These are phyloP conservation scores for Cherax destructor DNA, from an alignment of 1,140 invertebrate species.

Conservation along the genomic window DNA sequence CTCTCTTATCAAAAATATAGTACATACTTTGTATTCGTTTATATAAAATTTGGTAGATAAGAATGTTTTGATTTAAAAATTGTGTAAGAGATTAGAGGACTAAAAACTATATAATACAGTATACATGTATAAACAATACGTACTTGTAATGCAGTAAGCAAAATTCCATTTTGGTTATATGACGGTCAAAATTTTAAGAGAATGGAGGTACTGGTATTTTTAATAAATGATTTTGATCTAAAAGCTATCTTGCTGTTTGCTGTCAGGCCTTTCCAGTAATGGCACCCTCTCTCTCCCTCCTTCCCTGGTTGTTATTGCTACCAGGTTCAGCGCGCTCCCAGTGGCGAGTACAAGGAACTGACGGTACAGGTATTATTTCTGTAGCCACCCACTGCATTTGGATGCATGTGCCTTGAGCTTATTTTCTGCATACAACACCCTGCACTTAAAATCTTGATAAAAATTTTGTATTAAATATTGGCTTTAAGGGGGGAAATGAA, in stretches of 20 bases:
- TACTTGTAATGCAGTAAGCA: no score
- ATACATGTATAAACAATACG: no score
- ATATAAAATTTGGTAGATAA: no score
- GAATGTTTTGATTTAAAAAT: no score
- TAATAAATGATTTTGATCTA: not conserved
- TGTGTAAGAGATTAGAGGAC: no score
- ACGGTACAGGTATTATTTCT: slow-evolving; percentile 47
- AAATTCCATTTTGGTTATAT: not conserved
- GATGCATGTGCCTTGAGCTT: not conserved
- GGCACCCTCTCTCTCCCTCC: not conserved
- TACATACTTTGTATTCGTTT: no score
- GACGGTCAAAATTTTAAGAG: not conserved
- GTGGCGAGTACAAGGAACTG: slow-evolving; percentile 63
- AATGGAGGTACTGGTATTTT: not conserved
- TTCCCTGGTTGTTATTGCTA: slow-evolving; percentile 28
- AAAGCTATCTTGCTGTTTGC: not conserved
- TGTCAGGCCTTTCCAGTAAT: slow-evolving; percentile 12
- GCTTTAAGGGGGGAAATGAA: not conserved
- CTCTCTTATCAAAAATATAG: no score
- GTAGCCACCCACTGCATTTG: not conserved
- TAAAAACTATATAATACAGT: no score
- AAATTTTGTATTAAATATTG: not conserved
- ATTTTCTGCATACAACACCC: not conserved
- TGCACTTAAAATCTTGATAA: not conserved
- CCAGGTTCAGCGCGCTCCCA: slow-evolving; percentile 59